Conservation (phyloP, 2,113 vertebrate genomes). For the Calonectris borealis region DNA sequence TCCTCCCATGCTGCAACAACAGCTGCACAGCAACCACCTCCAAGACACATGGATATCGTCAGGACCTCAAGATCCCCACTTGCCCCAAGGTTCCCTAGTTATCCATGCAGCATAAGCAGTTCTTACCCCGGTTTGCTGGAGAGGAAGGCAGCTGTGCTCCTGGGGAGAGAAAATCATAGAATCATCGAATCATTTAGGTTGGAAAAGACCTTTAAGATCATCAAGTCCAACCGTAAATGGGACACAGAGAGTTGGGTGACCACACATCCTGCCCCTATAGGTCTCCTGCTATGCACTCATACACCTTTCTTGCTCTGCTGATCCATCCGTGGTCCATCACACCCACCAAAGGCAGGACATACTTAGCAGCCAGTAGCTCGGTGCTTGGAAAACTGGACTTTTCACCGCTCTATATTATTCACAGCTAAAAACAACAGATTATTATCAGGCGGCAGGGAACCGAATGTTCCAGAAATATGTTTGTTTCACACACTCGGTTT, state of each 20-base stretch:
- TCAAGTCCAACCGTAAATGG: background rate
- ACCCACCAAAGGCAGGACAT: background rate
- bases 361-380: background rate
- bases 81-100: background rate
- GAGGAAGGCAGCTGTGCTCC: background rate
- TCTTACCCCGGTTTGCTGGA: background rate
- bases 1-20: background rate
- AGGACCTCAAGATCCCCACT: background rate
- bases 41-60: background rate
- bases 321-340: no score
- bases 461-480: background rate
- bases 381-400: background rate
- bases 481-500: background rate
- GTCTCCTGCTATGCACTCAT: background rate
- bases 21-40: background rate
- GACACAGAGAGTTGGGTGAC: background rate
- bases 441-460: background rate
- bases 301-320: background rate
- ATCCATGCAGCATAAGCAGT: background rate
- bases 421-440: background rate
- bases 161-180: background rate
- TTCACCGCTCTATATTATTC: background rate
- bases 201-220: no score
- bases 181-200: no score
- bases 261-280: background rate